Evolutionary conservation across 2,797 vertebrate genomes (phyloP).

Genomic region (Anniella stebbinsi): DNA sequence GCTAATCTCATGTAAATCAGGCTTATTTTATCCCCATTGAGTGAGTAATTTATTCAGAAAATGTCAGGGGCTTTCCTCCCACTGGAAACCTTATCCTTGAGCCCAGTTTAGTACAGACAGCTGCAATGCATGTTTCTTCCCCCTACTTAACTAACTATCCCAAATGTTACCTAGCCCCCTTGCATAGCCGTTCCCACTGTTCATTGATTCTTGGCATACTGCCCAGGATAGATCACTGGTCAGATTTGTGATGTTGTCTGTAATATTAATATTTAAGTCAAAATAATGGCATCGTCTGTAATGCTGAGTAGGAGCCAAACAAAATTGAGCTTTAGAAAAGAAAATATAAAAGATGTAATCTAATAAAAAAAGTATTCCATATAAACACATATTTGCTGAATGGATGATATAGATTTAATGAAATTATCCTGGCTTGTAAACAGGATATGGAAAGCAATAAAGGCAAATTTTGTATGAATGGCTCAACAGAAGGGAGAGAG

Average conservation of each 20-base stretch:
- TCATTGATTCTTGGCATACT: conserved; percentile 37
- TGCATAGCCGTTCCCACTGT: conserved; percentile 50
- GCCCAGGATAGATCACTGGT: conserved; percentile 44
- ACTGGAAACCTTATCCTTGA: conserved; percentile 59
- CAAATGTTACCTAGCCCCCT: conserved; percentile 49
- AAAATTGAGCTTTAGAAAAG: conserved; percentile 66
- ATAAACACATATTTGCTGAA: conserved; percentile 68
- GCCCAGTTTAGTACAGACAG: conserved; percentile 61
- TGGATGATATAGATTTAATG: conserved; percentile 70
- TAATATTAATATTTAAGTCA: conserved; percentile 69
- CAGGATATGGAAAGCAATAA: conserved; percentile 70
- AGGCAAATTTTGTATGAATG: conserved; percentile 64
- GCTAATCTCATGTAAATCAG: conserved; percentile 25
- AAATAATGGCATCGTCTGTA: conserved; percentile 65
- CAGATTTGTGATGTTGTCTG: conserved; percentile 57
- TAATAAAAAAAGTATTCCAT: conserved; percentile 68
- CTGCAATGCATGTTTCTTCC: conserved; percentile 51
- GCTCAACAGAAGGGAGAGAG: conserved; percentile 45
- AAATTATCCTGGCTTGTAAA: conserved; percentile 67
- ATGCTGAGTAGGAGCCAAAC: conserved; percentile 59
- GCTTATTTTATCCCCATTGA: background rate
- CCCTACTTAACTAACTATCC: conserved; percentile 39
- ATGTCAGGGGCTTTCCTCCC: conserved; percentile 53
- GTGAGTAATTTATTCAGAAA: conserved; percentile 16
- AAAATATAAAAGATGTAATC: conserved; percentile 64